These are phyloP conservation scores for Deroplatys truncata DNA, from an alignment of 2,888 invertebrate genomes.

Conservation along the genomic window DNA sequence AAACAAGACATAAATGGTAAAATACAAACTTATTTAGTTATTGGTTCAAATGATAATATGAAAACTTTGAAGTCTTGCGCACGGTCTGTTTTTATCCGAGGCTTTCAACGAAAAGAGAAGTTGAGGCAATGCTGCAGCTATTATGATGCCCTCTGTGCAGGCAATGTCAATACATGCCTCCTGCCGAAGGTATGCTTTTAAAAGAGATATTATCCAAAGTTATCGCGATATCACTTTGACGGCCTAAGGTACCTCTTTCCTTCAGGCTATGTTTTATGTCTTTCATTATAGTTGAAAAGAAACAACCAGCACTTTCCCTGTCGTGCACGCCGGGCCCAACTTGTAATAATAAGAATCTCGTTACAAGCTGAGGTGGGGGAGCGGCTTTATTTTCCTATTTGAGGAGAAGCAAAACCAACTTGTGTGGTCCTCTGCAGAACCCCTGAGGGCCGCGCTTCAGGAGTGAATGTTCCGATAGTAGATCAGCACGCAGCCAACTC, in stretches of 20 bases:
- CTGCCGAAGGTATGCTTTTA: not conserved
- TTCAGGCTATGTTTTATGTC: not conserved
- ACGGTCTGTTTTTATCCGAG: too few relatives aligned
- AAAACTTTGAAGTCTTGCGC: too few relatives aligned
- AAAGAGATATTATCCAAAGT: not conserved
- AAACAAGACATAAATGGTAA: too few relatives aligned
- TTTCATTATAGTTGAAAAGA: not conserved
- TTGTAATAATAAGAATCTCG: conserved; percentile 1
- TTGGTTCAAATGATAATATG: too few relatives aligned
- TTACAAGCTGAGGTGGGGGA: not conserved
- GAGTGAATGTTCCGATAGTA: not conserved
- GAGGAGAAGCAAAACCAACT: not conserved
- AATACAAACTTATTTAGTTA: too few relatives aligned
- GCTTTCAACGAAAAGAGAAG: too few relatives aligned
- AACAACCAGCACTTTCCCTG: not conserved
- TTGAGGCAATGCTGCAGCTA: not conserved
- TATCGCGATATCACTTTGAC: not conserved
- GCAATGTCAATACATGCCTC: not conserved
- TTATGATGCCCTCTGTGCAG: not conserved
- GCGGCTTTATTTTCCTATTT: conserved; percentile 3
- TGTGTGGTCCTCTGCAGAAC: not conserved
- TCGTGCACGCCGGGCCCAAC: not conserved
- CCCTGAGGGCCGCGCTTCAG: not conserved
- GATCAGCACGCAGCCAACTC: not conserved
- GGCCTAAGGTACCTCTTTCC: not conserved